phyloP scores from a whole-genome alignment of 2,113 vertebrate species.

The Glareola pratincola region DNA sequence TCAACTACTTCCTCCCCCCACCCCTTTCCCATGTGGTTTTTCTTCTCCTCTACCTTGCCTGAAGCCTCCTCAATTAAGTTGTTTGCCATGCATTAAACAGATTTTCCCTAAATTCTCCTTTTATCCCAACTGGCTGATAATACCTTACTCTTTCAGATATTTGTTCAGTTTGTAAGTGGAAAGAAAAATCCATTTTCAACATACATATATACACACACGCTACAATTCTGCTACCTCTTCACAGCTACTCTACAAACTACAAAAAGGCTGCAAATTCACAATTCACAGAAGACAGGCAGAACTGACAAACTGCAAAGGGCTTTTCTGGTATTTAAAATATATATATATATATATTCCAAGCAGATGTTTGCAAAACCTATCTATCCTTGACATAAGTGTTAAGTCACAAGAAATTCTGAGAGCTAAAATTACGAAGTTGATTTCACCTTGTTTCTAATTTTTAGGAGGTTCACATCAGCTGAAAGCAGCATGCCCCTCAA shows the following conservation, averaged over 20 bases:
- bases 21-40: not conserved
- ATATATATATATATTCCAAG: not conserved
- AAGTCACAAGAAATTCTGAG: not conserved
- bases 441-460: not conserved
- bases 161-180: not conserved
- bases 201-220: not conserved
- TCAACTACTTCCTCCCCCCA: not conserved
- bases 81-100: not conserved
- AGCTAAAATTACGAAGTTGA: not conserved
- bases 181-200: not conserved
- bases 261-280: not conserved
- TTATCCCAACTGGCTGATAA: not conserved
- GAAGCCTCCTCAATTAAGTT: not conserved
- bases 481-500: not conserved
- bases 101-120: not conserved
- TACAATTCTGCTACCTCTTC: not conserved
- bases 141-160: not conserved
- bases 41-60: not conserved
- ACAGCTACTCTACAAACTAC: not conserved
- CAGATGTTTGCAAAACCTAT: not conserved
- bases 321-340: not conserved
- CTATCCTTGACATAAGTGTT: fast-evolving
- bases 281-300: not conserved
- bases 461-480: not conserved
- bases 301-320: not conserved